Evolutionary conservation across 2,113 vertebrate genomes (phyloP).

Genomic region (Spea multiplicata): DNA sequence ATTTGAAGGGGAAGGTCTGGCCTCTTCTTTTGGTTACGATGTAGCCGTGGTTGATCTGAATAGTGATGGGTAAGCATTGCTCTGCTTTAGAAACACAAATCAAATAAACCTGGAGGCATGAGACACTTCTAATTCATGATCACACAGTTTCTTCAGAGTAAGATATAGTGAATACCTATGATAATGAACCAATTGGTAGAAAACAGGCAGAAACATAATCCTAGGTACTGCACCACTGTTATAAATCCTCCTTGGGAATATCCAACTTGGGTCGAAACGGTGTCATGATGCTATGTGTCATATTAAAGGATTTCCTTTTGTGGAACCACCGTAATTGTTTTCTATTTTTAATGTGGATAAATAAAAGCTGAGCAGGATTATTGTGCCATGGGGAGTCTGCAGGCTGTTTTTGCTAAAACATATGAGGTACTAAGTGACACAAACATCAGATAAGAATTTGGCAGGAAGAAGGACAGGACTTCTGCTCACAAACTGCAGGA

Average conservation of each 20-base stretch:
- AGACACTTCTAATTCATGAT: no score
- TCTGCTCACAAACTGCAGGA: slow-evolving; percentile 10
- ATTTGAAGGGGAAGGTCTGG: slow-evolving; percentile 86
- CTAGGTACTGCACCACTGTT: no score
- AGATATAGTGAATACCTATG: no score
- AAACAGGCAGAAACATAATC: no score
- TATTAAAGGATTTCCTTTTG: slow-evolving; percentile 5
- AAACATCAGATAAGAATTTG: slow-evolving; percentile 21
- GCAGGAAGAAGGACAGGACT: not conserved
- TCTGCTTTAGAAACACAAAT: not conserved
- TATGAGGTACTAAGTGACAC: not conserved
- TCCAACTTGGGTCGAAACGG: not conserved
- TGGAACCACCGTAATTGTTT: slow-evolving; percentile 4
- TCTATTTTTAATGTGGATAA: slow-evolving; percentile 16
- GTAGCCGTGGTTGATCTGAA: slow-evolving; percentile 94
- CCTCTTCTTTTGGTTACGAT: slow-evolving; percentile 94
- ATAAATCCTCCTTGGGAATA: no score
- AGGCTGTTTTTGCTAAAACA: not conserved
- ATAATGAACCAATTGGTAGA: no score
- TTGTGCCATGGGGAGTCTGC: slow-evolving; percentile 2
- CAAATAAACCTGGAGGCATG: no score
- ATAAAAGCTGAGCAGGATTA: not conserved
- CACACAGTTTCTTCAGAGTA: no score
- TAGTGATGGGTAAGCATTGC: slow-evolving; percentile 75
- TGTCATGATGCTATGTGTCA: not conserved